Evolutionary conservation across 1,140 invertebrate genomes (phyloP).

Genomic region (Stenopsyche tienmushanensis): DNA sequence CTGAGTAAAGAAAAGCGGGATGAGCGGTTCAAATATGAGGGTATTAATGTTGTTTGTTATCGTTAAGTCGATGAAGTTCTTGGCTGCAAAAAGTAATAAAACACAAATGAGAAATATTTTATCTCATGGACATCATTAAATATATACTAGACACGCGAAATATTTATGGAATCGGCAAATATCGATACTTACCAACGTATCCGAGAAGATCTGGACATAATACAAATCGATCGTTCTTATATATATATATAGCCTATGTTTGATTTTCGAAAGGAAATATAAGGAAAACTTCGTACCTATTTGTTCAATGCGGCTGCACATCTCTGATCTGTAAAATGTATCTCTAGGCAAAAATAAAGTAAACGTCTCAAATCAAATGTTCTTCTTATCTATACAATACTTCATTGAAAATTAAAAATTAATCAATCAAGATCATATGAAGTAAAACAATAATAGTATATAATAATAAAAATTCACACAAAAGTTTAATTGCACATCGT

Average conservation of each 20-base stretch:
- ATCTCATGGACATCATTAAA: no score
- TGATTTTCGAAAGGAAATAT: no score
- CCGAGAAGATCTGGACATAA: not conserved
- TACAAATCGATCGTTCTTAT: not conserved
- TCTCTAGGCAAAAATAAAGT: conserved; percentile 15
- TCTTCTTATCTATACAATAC: conserved; percentile 10
- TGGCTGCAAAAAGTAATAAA: no score
- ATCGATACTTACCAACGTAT: not conserved
- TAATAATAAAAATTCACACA: conserved; percentile 12
- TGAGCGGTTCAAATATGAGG: no score
- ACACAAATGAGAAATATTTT: no score
- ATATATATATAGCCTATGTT: no score
- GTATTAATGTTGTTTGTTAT: no score
- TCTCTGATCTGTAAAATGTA: conserved; percentile 6
- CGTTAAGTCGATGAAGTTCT: no score
- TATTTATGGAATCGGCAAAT: not conserved
- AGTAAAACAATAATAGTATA: conserved; percentile 2
- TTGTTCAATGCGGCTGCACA: not conserved
- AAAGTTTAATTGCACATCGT: not conserved
- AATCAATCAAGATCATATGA: conserved; percentile 5
- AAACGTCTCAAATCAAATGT: conserved; percentile 3
- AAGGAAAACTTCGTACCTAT: no score
- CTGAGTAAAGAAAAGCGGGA: no score
- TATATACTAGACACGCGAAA: no score
- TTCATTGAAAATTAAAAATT: conserved; percentile 3